Conservation (phyloP, 1,140 invertebrate species). For the Temnothorax longispinosus region DNA sequence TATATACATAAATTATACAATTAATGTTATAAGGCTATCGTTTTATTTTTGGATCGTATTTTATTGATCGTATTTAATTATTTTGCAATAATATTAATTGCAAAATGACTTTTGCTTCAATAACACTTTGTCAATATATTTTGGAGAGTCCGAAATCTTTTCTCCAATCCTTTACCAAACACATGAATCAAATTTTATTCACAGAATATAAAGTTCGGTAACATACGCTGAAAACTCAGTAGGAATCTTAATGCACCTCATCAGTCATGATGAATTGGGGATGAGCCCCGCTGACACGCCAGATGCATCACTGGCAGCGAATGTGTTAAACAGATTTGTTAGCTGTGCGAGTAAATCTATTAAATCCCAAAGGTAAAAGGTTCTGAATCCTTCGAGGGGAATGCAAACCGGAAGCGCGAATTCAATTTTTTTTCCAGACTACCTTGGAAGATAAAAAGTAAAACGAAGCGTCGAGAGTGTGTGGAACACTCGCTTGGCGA, state of each 20-base stretch:
- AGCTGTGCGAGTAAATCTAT: slow-evolving; percentile 22
- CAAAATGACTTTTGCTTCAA: not conserved
- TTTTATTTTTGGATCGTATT: no score
- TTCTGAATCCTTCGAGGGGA: not conserved
- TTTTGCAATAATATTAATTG: not conserved
- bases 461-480: not conserved
- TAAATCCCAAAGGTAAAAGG: not conserved
- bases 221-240: slow-evolving; percentile 5
- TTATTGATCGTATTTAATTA: no score
- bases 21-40: no score
- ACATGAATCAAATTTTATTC: not conserved
- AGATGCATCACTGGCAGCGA: slow-evolving; percentile 18
- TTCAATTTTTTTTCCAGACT: not conserved
- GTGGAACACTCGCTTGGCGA: slow-evolving; percentile 20
- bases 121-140: not conserved
- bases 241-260: slow-evolving; percentile 34
- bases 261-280: slow-evolving; percentile 35
- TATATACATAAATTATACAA: not conserved
- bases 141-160: not conserved
- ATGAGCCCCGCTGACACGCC: not conserved
- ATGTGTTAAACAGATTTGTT: slow-evolving; percentile 45
- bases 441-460: slow-evolving; percentile 1
- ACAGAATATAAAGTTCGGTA: not conserved
- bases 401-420: slow-evolving; percentile 11
- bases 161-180: not conserved